These are phyloP conservation scores for Pogonophryne albipinna DNA, from an alignment of 2,797 vertebrate species.

Conservation along the genomic window DNA sequence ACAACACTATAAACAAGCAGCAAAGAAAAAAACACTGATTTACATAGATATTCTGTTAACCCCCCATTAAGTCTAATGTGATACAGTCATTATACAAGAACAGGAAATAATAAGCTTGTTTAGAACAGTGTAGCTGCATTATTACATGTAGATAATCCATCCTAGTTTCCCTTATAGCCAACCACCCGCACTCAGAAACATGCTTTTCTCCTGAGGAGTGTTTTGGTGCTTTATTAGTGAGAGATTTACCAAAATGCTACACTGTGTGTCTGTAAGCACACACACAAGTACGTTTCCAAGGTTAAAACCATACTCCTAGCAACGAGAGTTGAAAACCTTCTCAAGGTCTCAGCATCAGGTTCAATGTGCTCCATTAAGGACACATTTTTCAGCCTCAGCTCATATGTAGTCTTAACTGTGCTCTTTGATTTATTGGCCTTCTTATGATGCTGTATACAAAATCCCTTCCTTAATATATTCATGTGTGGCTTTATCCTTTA, in stretches of 20 bases:
- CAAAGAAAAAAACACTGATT: conserved; percentile 29
- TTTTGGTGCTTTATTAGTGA: conserved; percentile 22
- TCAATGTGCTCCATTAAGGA: conserved; percentile 6
- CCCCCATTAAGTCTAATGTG: conserved; percentile 31
- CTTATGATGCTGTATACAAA: conserved; percentile 10
- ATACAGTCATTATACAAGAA: conserved; percentile 21
- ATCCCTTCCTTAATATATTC: background rate
- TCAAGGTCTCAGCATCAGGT: conserved; percentile 26
- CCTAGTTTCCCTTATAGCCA: conserved; percentile 9
- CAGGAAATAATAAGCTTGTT: conserved; percentile 23
- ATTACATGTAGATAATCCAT: conserved; percentile 14
- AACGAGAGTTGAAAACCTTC: conserved; percentile 11
- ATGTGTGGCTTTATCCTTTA: background rate
- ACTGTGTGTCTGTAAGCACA: background rate
- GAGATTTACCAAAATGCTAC: conserved; percentile 1
- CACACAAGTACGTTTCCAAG: background rate
- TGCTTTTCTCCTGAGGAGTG: background rate
- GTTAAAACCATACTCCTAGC: background rate
- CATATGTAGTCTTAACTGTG: background rate
- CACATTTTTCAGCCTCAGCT: background rate
- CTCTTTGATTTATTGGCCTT: conserved; percentile 27
- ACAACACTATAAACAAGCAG: conserved; percentile 49
- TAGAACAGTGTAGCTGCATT: conserved; percentile 25
- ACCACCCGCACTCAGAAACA: background rate
- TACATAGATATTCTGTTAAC: conserved; percentile 33